Evolutionary conservation across 2,888 invertebrate genomes (phyloP).

Genomic region (Opisthograptis luteolata): DNA sequence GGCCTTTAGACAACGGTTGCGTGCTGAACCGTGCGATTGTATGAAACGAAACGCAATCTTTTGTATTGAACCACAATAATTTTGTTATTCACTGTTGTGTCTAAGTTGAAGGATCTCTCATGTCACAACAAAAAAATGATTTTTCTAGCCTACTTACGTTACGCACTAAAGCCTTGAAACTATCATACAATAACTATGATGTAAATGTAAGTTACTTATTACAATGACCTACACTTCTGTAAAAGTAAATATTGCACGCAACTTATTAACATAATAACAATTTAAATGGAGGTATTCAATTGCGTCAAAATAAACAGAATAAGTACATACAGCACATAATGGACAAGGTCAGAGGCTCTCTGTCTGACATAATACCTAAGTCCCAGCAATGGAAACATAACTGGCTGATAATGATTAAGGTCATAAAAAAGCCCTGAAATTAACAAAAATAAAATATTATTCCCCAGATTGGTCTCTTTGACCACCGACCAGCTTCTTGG

Average conservation of each 20-base stretch:
- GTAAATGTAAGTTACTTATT: conserved; percentile 16
- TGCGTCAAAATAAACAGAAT: too few relatives aligned
- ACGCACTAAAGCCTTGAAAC: conserved; percentile 1
- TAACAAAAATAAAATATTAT: too few relatives aligned
- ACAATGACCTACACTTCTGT: conserved; percentile 7
- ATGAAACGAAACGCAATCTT: conserved; percentile 5
- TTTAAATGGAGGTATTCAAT: too few relatives aligned
- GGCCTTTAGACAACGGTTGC: conserved; percentile 34
- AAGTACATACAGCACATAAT: too few relatives aligned
- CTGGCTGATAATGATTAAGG: too few relatives aligned
- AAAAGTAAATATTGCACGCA: too few relatives aligned
- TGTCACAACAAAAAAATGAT: neutral
- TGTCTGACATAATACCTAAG: too few relatives aligned
- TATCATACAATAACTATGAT: conserved; percentile 17
- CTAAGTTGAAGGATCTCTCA: conserved; percentile 16
- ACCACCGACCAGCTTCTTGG: conserved; percentile 68
- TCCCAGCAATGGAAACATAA: too few relatives aligned
- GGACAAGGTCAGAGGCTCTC: too few relatives aligned
- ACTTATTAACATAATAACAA: too few relatives aligned
- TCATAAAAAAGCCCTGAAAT: too few relatives aligned
- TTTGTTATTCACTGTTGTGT: conserved; percentile 4
- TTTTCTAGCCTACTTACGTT: conserved; percentile 12
- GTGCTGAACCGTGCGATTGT: conserved; percentile 24
- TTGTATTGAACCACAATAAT: conserved; percentile 4
- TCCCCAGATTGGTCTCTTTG: conserved; percentile 73